Percentiles rank a stretch among this genome's conserved stretches.
Conservation (phyloP, 1,140 invertebrate genomes). For the Ganaspis sp. region DNA sequence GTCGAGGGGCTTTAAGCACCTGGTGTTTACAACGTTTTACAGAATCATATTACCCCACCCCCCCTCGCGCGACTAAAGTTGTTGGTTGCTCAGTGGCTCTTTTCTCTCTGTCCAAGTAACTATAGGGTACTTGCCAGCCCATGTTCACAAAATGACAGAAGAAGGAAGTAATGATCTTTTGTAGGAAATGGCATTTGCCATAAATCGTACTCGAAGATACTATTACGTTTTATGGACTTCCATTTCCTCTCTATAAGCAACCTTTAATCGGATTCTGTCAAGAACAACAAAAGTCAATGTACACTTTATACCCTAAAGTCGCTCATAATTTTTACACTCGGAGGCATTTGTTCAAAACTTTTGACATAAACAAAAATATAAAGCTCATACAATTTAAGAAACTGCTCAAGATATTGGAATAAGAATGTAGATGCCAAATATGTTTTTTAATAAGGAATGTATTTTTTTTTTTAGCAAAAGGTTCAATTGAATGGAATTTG, state of each 20-base stretch:
- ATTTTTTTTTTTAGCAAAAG: too few species aligned
- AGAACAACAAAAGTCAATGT: neutral
- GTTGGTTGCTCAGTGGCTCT: neutral
- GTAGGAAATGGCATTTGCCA: conserved; percentile 44
- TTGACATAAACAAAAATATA: too few species aligned
- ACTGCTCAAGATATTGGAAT: too few species aligned
- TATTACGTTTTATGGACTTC: conserved; percentile 55
- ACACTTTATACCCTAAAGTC: too few species aligned
- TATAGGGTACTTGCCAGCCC: neutral
- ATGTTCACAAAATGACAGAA: conserved; percentile 48
- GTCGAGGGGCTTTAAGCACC: conserved; percentile 6
- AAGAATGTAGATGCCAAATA: too few species aligned
- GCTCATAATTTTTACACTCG: too few species aligned
- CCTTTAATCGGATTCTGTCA: neutral
- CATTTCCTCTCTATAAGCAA: conserved; percentile 48
- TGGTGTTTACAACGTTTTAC: conserved; percentile 15
- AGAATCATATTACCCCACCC: neutral
- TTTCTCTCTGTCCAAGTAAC: too few species aligned
- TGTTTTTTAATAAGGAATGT: too few species aligned
- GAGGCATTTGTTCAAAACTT: too few species aligned
- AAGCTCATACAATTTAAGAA: too few species aligned
- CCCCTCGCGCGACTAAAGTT: neutral
- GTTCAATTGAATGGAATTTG: too few species aligned
- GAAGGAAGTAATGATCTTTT: conserved; percentile 48
- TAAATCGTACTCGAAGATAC: conserved; percentile 51